Base-by-base conservation (phyloP, 37 sponge, comb jelly and placozoan genomes). In the Bolinopsis microptera region DNA sequence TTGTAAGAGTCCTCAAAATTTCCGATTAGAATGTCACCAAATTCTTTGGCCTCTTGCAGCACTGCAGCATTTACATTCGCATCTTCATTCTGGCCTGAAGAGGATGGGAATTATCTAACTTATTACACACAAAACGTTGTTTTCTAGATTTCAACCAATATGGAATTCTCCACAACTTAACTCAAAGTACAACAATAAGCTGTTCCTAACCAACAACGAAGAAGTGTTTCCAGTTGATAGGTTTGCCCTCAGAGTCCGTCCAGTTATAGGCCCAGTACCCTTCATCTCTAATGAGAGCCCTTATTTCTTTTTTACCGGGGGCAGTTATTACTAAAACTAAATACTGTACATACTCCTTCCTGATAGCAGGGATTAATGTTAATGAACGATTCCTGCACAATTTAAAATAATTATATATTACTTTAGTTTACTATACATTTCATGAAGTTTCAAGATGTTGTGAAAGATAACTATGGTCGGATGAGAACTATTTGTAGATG, bases 171-270 rank as follows among this genome's bases (percentile, higher is more conserved):
- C n/a, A n/a, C n/a, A n/a, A n/a, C n/a, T n/a, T n/a, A n/a, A n/a
- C n/a, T n/a, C n/a, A n/a, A n/a, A n/a, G n/a, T n/a, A n/a, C n/a
- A n/a, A n/a, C n/a, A n/a, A n/a, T n/a, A n/a, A n/a, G n/a, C 13
- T 48, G 13, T 48, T 48, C 9, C 61, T 48, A 5, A 70, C 74
- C 74, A 28, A 70, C 74, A n/a, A 70, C 74, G 74, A 70, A 70
- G 74, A n/a, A 70, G 3, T 70, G 74, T 70, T 70, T 70, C 74
- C 74, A 70, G 74, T 70, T 26, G 30, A 70, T 70, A 70, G 74
- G 74, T 5, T 3, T 22, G 5, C 74, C 74, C 25, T 70, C 74
- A 28, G 74, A 70, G 30, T 70, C 74, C 16, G 74, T 70, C 74
- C 74, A 70, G 74, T 70, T 70, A n/a, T 70, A 70, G 30, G 74